Percentiles rank a stretch among this genome's conserved stretches.
Evolutionary conservation across 2,888 invertebrate species (phyloP).

Genomic region (Athripsodes cinereus): DNA sequence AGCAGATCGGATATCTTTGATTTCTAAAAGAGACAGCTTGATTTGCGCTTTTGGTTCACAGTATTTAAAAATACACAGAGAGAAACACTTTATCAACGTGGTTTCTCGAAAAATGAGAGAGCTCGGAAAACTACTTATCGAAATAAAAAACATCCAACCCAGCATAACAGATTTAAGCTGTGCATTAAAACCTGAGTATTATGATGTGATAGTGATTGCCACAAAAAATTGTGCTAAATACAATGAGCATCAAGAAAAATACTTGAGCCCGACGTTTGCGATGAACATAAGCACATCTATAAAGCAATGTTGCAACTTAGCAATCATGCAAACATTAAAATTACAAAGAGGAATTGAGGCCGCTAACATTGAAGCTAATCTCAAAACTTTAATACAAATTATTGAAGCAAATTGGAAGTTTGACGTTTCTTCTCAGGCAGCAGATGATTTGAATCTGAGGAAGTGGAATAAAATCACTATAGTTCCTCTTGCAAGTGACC

Average conservation of each 20-base stretch:
- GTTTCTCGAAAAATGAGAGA: not conserved
- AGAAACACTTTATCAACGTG: not conserved
- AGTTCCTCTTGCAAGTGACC: slow-evolving; percentile 1
- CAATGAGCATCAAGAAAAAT: not conserved
- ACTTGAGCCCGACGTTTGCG: not conserved
- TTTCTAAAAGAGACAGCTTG: slow-evolving; percentile 6
- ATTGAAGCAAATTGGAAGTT: not conserved
- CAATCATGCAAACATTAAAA: not conserved
- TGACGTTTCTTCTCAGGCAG: not conserved
- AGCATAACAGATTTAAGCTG: not conserved
- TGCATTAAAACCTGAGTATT: not conserved
- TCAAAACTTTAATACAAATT: not conserved
- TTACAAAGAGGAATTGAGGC: not conserved
- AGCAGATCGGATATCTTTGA: slow-evolving; percentile 7
- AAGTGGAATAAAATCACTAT: slow-evolving; percentile 6
- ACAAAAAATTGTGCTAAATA: not conserved
- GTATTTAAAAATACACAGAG: slow-evolving; percentile 4
- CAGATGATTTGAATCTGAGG: not conserved
- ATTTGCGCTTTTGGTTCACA: slow-evolving; percentile 8
- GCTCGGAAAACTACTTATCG: not conserved
- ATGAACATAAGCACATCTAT: not conserved
- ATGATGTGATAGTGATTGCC: not conserved
- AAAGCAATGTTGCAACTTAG: not conserved
- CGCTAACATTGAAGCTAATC: not conserved
- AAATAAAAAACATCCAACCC: not conserved